These are phyloP conservation scores for Percopsis omiscomaycus DNA, from an alignment of 2,797 vertebrate genomes.

Conservation along the genomic window DNA sequence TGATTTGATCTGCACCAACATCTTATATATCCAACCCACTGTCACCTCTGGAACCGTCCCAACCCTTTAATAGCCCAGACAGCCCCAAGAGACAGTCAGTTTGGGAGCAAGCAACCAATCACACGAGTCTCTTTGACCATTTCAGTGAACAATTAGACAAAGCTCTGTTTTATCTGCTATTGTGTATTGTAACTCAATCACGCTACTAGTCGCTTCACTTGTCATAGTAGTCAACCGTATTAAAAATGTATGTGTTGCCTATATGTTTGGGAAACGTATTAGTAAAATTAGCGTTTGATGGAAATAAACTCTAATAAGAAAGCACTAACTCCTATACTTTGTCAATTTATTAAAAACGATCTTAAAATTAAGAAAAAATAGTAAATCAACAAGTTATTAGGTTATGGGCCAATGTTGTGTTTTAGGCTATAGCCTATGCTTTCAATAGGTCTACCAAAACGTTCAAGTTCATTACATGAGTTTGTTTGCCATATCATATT, in stretches of 20 bases:
- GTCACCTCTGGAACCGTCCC: conserved; percentile 66
- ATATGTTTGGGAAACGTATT: too few relatives aligned
- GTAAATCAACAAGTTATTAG: too few relatives aligned
- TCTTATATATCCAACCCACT: conserved; percentile 54
- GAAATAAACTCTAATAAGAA: too few relatives aligned
- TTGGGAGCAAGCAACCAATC: conserved; percentile 60
- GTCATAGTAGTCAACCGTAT: conserved; percentile 43
- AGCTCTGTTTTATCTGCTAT: conserved; percentile 55
- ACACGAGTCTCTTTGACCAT: conserved; percentile 55
- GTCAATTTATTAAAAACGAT: too few relatives aligned
- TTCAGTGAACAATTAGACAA: conserved; percentile 69
- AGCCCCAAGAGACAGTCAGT: conserved; percentile 39
- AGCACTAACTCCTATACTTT: too few relatives aligned
- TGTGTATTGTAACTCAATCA: conserved; percentile 75
- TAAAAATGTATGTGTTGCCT: conserved; percentile 57
- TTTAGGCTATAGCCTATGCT: too few relatives aligned
- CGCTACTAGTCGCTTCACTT: conserved; percentile 46
- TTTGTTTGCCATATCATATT: too few relatives aligned
- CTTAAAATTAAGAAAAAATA: too few relatives aligned
- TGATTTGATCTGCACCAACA: conserved; percentile 29
- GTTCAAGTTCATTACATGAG: too few relatives aligned
- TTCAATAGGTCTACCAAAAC: too few relatives aligned
- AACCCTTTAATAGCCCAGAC: conserved; percentile 52
- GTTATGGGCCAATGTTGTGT: too few relatives aligned
- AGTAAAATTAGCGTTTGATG: too few relatives aligned